Base-by-base conservation (phyloP, 2,113 vertebrate genomes). In the Rhadina sibilatrix region DNA sequence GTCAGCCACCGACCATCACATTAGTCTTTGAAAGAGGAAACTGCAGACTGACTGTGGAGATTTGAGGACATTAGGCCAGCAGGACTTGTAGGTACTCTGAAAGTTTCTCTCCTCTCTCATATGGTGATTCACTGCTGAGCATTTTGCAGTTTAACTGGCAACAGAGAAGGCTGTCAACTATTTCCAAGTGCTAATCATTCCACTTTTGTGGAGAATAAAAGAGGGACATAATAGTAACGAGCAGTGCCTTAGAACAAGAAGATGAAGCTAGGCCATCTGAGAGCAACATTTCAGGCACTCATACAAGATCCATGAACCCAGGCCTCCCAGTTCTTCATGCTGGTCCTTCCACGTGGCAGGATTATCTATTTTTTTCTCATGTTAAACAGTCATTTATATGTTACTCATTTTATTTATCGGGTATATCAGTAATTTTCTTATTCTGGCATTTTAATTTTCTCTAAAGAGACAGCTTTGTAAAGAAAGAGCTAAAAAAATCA, bases 1-100 rank as follows among this genome's bases (percentile, higher is more conserved):
- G 91, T 94, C 91, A 91, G 94, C 80, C 95, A 93, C 82, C 76
- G 64, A 91, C 93, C 82, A 83, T 90, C 94, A 90, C 82, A 94
- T 94, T 87, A 92, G 69, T 95, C 83, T 87, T 71, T 96, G 69
- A 93, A 92, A 91, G 95, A 61, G 85, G 76, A 77, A 97, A 93
- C 95, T 81, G 79, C 79, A 56, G 87, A 53, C 89, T 94, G 25
- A 84, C 95, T 92, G 94, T 16, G 5, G 83, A 46, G 91, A 68
- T 94, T 79, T n/a, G 80, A 35, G 77, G 89, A 94, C 91, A 84
- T 96, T 84, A 96, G 91, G 76, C 86, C 74, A 94, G 91, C 86
- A 87, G 93, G 91, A 44, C 87, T 95, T 60, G 69, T 49, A 87
- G 83, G 49, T 53, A 24, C 56, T 83, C 65, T 78, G 56, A 68